Evolutionary conservation across 2,113 vertebrate genomes (phyloP).

Genomic region (Peromyscus maniculatus): DNA sequence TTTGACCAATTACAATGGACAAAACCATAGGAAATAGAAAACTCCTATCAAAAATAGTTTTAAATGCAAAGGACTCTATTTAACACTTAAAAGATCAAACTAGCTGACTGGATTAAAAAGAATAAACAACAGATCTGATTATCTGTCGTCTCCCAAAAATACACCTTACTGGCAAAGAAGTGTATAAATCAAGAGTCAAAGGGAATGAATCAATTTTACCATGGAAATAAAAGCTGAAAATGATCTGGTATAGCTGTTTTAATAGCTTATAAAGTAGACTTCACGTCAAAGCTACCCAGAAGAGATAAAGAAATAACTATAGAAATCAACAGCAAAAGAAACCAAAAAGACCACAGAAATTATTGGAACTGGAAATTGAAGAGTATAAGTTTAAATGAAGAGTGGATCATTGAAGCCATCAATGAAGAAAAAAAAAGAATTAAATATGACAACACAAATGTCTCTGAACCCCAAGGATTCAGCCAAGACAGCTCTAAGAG

Average conservation of each 20-base stretch:
- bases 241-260: not conserved
- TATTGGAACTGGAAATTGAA: not conserved
- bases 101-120: not conserved
- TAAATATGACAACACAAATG: not conserved
- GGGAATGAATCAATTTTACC: not conserved
- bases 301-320: too few species aligned
- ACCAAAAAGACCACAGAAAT: not conserved
- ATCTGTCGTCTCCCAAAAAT: not conserved
- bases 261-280: not conserved
- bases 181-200: not conserved
- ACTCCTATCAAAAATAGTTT: not conserved
- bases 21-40: not conserved
- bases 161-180: not conserved
- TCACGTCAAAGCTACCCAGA: not conserved
- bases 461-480: not conserved
- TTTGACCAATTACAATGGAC: not conserved
- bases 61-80: not conserved
- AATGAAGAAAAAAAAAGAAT: not conserved
- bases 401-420: not conserved
- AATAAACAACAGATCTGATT: not conserved
- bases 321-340: not conserved
- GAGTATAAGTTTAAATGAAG: too few species aligned
- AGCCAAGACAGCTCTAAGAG: not conserved
- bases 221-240: not conserved
- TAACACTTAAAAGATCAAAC: not conserved